Evolutionary conservation across 1,140 invertebrate genomes (phyloP).

Genomic region (Centruroides vittatus): DNA sequence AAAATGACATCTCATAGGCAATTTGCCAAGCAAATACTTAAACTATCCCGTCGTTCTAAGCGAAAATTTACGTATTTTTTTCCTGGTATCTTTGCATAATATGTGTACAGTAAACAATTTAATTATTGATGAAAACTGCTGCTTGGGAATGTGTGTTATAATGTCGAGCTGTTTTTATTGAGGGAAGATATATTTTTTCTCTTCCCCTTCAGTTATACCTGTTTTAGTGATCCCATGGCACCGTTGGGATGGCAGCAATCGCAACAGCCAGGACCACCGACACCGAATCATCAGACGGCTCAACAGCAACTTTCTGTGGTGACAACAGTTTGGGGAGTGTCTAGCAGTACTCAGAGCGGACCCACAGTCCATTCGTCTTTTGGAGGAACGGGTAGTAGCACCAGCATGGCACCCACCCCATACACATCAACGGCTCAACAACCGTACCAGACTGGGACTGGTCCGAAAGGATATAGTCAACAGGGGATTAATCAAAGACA

Average conservation of each 20-base stretch:
- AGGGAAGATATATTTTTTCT: too few species aligned
- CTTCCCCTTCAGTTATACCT: slow-evolving; percentile 7
- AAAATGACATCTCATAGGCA: too few species aligned
- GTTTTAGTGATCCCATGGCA: slow-evolving; percentile 14
- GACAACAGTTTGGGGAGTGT: slow-evolving; percentile 29
- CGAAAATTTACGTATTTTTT: too few species aligned
- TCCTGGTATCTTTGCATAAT: too few species aligned
- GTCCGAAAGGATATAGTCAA: slow-evolving; percentile 20
- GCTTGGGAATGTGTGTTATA: too few species aligned
- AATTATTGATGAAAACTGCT: too few species aligned
- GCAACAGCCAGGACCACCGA: slow-evolving; percentile 18
- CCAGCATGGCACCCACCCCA: slow-evolving; percentile 24
- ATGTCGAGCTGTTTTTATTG: too few species aligned
- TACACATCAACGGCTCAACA: slow-evolving; percentile 18
- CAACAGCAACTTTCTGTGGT: slow-evolving; percentile 34
- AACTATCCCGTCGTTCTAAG: too few species aligned
- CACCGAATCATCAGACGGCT: slow-evolving; percentile 5
- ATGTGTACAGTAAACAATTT: too few species aligned
- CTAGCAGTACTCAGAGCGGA: slow-evolving; percentile 27
- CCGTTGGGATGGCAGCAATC: slow-evolving; percentile 20
- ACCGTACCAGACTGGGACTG: slow-evolving; percentile 21
- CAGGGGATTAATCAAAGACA: slow-evolving; percentile 16
- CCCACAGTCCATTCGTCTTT: slow-evolving; percentile 24
- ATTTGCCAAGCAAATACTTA: too few species aligned
- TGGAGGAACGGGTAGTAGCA: slow-evolving; percentile 25